Evolutionary conservation across 2,797 vertebrate genomes (phyloP).

Genomic region (Paguma larvata): DNA sequence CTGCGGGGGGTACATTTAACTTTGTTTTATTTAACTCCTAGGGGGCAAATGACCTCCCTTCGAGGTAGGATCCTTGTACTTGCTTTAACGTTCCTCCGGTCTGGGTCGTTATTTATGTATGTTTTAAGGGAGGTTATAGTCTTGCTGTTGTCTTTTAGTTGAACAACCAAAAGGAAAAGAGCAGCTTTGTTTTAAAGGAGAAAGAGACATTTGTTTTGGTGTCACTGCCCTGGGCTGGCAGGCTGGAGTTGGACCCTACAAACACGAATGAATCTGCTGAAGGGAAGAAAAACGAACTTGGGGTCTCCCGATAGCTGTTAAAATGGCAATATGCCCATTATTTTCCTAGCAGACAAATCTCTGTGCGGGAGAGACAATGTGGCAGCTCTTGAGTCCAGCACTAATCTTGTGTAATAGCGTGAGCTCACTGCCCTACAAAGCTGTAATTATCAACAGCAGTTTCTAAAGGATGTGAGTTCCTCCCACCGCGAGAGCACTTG

Average conservation of each 20-base stretch:
- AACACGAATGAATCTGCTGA: constrained; percentile 75
- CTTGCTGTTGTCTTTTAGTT: constrained; percentile 75
- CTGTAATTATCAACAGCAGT: constrained; percentile 89
- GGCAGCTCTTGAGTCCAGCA: constrained; percentile 85
- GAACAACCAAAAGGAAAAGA: constrained; percentile 76
- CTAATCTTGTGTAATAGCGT: constrained; percentile 89
- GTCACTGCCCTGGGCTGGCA: constrained; percentile 71
- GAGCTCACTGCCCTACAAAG: constrained; percentile 89
- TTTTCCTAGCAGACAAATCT: constrained; percentile 85
- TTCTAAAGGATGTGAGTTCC: constrained; percentile 86
- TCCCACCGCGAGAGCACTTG: constrained; percentile 79
- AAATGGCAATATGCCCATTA: constrained; percentile 84
- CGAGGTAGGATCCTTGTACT: constrained; percentile 70
- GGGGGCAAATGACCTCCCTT: constrained; percentile 79
- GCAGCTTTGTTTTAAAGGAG: constrained; percentile 83
- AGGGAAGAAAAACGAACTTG: constrained; percentile 79
- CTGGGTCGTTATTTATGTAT: constrained; percentile 74
- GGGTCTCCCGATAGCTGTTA: constrained; percentile 84
- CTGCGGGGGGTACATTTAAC: constrained; percentile 79
- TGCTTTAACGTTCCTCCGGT: constrained; percentile 72
- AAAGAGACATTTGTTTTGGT: constrained; percentile 77
- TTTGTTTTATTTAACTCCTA: constrained; percentile 85
- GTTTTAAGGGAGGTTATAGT: constrained; percentile 77
- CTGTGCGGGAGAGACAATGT: constrained; percentile 84
- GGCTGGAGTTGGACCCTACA: constrained; percentile 57